These are phyloP conservation scores for Eupeodes luniger DNA, from an alignment of 2,888 invertebrate species.

Conservation along the genomic window DNA sequence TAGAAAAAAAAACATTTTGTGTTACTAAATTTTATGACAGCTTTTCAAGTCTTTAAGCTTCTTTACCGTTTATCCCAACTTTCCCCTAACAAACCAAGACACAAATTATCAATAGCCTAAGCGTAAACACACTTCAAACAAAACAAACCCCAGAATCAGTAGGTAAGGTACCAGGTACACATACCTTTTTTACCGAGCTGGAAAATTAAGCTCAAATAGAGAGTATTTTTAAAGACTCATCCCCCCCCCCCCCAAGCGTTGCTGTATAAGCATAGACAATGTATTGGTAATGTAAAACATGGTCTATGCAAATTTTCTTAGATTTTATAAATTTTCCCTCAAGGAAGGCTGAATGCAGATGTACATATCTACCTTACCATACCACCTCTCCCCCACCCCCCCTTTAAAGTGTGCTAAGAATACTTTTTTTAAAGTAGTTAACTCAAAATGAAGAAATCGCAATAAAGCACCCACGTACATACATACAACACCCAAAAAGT, in stretches of 20 bases:
- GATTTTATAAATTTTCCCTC: background rate
- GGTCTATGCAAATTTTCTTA: constrained; percentile 35
- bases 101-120: background rate
- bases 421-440: constrained; percentile 65
- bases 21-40: too few relatives aligned
- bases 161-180: background rate
- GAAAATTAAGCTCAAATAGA: constrained; percentile 17
- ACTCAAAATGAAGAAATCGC: constrained; percentile 57
- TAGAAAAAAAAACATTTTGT: too few relatives aligned
- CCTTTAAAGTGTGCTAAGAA: background rate
- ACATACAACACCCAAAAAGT: background rate
- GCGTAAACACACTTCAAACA: constrained; percentile 9
- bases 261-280: background rate
- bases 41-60: too few relatives aligned
- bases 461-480: background rate
- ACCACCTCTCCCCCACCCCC: background rate
- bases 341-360: background rate
- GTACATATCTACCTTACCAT: background rate
- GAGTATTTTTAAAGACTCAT: constrained; percentile 13
- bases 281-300: constrained; percentile 53
- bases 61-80: background rate
- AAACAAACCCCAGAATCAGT: background rate
- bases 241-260: background rate
- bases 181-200: background rate
- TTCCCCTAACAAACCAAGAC: constrained; percentile 3